Evolutionary conservation across 2,113 vertebrate species (phyloP).

Genomic region (Sebastes schlegelii): DNA sequence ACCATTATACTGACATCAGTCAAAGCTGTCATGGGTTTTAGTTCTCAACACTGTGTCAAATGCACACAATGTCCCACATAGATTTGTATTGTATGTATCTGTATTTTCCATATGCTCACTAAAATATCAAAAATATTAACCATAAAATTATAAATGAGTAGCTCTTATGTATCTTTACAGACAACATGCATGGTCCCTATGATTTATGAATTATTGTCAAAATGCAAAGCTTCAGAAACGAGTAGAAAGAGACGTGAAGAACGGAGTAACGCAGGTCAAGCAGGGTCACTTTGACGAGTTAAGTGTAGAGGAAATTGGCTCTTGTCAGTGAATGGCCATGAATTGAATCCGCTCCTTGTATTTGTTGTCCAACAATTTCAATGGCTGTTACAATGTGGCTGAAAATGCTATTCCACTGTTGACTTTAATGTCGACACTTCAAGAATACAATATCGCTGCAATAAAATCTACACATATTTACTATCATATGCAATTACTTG

Average conservation of each 20-base stretch:
- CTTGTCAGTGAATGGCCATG: conserved; percentile 12
- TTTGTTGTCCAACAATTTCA: conserved; percentile 30
- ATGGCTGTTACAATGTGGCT: conserved; percentile 2
- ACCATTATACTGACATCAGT: conserved; percentile 34
- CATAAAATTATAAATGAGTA: neutral
- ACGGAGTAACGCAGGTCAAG: neutral
- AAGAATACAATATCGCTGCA: neutral
- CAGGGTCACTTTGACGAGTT: conserved; percentile 5
- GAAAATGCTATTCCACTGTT: neutral
- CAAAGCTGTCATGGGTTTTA: conserved; percentile 12
- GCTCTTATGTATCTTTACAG: too few relatives aligned
- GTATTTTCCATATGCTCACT: neutral
- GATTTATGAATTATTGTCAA: neutral
- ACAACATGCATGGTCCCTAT: neutral
- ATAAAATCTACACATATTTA: neutral
- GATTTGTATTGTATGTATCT: too few relatives aligned
- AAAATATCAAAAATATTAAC: neutral
- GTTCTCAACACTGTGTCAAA: neutral
- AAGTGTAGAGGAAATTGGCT: conserved; percentile 22
- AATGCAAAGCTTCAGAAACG: neutral
- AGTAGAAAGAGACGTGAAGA: neutral
- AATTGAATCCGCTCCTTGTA: conserved; percentile 32
- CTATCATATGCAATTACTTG: too few relatives aligned
- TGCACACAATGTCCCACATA: neutral
- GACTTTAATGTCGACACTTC: conserved; percentile 3